Evolutionary conservation across 2,797 vertebrate genomes (phyloP), one percentile per base, ranked within the genome.

Genomic region (Cottoperca gobio): DNA sequence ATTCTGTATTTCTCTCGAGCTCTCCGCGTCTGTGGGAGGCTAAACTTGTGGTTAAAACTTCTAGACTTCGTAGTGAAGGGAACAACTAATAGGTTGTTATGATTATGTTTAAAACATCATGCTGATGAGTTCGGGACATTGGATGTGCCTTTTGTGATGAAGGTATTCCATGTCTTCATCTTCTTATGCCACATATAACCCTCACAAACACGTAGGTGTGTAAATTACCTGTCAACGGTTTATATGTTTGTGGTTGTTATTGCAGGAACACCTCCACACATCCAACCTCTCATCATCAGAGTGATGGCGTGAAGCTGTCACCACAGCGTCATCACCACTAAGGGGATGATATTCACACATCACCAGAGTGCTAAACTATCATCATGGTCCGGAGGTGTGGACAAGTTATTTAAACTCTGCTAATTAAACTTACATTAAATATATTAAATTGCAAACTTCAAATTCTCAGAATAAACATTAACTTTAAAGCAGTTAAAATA

Each of bases 91-190:
- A 26, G 54, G 6, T 62, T 54, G 52, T 65, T 59, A 64, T 73
- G 39, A 75, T 67, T 73, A 72, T 52, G 28, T 78, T 75, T 48
- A 69, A 64, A 54, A 33, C 39, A 65, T 58, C 45, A 52, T 8
- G n/a, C 26, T 59, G 42, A 78, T 76, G 7, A 33, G 46, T 61
- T 33, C 65, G 17, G 40, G n/a, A n/a, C 52, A 59, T 52, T 49
- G 71, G 28, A 66, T 55, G 39, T 31, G 21, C 35, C 1, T 70
- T 40, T 64, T 50, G 46, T 71, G 72, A 64, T 69, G 1, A 58
- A 60, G 43, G 4, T 42, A 35, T 46, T 68, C n/a, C 14, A 28
- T 80, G 40, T 5, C n/a, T 61, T 50, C 3, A 42, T 61, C 12
- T 40, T 64, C 11, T 26, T 62, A 43, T 54, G 37, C 40, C 16